Base-by-base conservation (phyloP, 2,888 invertebrate species). In the Drosophila pseudotakahashii region DNA sequence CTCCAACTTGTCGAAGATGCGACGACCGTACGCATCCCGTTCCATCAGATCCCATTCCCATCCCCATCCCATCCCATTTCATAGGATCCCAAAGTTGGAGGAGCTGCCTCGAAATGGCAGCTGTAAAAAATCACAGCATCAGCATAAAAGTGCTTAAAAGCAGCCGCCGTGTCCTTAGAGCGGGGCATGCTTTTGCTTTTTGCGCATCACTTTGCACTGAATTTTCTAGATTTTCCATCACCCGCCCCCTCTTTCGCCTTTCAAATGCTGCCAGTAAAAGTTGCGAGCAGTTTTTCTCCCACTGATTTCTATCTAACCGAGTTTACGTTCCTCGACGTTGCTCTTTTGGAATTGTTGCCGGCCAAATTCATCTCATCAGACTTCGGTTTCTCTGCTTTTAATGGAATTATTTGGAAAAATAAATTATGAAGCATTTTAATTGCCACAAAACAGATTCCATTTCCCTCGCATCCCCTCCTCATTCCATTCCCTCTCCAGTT, bases 111-210 rank as follows among this genome's bases (percentile, higher is more conserved):
- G 62, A 78, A 88, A 88, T 83, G 88, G 87, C 88, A 84, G 88
- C 89, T 88, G 84, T 84, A 84, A 84, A 84, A 84, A 88, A 84
- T 88, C 88, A 88, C 87, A 86, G 84, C 84, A 84, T 84, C 88
- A 84, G 84, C 84, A 86, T 83, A 86, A 84, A 82, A 88, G 85
- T 82, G 82, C 82, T 82, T 88, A 82, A 88, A 85, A 88, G 85
- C 85, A 81, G 79, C 58, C 79, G 77, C 73, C 78, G 73, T 84
- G 77, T 78, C 75, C 61, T 84, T 39, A 55, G 66, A 53, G 52
- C 53, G 37, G 50, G 69, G 50, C 69, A 69, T 68, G 53, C 61
- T 54, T 63, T 75, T 76, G 51, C 63, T 73, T 73, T 72, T 76
- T 73, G 67, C 78, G 76, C 83, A 79, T 67, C 75, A 82, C 70